A percentile compares a stretch with the other conserved stretches of the same genome.
These are phyloP conservation scores for Pristionchus maxplancki DNA, from an alignment of 2,888 invertebrate species.

Conservation along the genomic window DNA sequence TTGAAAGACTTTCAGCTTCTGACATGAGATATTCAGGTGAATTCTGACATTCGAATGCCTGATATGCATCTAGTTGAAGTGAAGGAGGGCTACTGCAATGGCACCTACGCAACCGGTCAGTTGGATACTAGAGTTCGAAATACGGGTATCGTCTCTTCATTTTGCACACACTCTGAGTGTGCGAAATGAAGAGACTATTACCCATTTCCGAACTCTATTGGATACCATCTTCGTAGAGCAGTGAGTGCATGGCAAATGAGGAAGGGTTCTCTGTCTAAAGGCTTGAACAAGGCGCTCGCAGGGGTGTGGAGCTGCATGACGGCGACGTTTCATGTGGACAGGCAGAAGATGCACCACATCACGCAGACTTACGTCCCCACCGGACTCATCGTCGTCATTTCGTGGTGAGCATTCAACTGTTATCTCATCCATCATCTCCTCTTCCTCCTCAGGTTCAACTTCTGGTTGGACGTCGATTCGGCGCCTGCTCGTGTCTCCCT, in stretches of 20 bases:
- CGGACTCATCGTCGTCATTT: constrained; percentile 82
- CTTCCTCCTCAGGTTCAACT: constrained; percentile 73
- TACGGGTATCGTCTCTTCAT: no score
- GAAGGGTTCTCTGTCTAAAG: constrained; percentile 31
- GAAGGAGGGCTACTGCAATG: constrained; percentile 73
- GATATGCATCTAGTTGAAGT: constrained; percentile 74
- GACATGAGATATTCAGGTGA: constrained; percentile 69
- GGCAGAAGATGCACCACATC: constrained; percentile 81
- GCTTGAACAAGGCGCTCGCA: constrained; percentile 47
- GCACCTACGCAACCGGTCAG: constrained; percentile 75
- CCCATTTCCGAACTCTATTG: not conserved
- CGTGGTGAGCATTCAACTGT: constrained; percentile 78
- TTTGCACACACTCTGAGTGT: no score
- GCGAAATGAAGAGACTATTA: no score
- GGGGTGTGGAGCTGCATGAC: constrained; percentile 81
- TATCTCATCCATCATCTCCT: no score
- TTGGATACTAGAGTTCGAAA: not conserved
- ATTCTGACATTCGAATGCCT: constrained; percentile 76
- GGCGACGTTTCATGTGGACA: constrained; percentile 81
- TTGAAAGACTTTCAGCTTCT: not conserved
- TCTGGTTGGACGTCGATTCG: constrained; percentile 77
- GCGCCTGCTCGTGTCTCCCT: constrained; percentile 76
- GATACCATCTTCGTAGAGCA: not conserved
- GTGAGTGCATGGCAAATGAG: not conserved
- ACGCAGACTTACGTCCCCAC: constrained; percentile 82